phyloP scores from a whole-genome alignment of 92 coral and sea anemone genomes.

The Heliopora coerulea region DNA sequence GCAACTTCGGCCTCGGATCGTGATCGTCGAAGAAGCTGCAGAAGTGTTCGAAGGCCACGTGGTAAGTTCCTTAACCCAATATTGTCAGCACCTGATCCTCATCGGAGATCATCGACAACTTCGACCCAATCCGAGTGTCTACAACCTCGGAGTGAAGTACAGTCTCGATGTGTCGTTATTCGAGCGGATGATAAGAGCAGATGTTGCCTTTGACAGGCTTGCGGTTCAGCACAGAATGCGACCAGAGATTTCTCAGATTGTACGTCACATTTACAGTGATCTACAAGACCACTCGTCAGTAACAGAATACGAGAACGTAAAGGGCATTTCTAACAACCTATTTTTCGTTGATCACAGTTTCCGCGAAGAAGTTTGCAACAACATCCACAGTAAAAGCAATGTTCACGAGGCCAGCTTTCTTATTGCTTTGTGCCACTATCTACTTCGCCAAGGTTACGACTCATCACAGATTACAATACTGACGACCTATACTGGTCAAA shows the following conservation, averaged over 20 bases:
- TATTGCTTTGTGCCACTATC: constrained; percentile 68
- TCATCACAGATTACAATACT: constrained; percentile 68
- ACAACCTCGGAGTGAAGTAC: constrained; percentile 66
- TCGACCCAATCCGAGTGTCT: constrained; percentile 78
- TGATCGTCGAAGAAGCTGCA: constrained; percentile 91
- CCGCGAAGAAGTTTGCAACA: constrained; percentile 58
- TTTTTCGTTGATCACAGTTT: constrained; percentile 68
- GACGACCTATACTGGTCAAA: constrained; percentile 84
- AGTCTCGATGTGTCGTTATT: constrained; percentile 78
- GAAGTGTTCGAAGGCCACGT: constrained; percentile 92
- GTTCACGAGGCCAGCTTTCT: constrained; percentile 75
- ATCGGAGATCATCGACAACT: constrained; percentile 97
- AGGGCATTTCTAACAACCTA: constrained; percentile 69
- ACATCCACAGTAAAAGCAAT: constrained; percentile 72
- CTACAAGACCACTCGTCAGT: constrained; percentile 71
- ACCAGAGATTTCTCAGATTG: constrained; percentile 75
- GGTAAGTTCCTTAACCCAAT: constrained; percentile 66
- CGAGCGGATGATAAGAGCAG: constrained; percentile 78
- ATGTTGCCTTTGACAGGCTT: constrained; percentile 59
- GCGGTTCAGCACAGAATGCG: constrained; percentile 94
- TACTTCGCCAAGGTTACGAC: constrained; percentile 75
- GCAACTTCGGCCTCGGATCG: constrained; percentile 67
- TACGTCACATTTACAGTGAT: constrained; percentile 75
- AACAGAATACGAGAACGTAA: constrained; percentile 59
- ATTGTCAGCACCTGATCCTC: constrained; percentile 80